These are phyloP conservation scores for Nebria salina DNA, from an alignment of 2,888 invertebrate species.

Conservation along the genomic window DNA sequence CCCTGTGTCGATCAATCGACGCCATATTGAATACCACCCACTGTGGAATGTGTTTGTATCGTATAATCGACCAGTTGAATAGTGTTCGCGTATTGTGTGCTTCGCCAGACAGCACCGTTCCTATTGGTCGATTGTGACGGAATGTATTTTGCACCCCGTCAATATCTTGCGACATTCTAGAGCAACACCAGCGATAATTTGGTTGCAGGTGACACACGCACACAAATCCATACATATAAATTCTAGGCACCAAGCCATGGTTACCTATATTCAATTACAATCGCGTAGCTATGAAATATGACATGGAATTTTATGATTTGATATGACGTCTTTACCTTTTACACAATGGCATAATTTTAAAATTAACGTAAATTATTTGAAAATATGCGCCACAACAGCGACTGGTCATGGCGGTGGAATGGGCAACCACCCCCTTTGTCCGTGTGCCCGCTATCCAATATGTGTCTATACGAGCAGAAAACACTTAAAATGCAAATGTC, in stretches of 20 bases:
- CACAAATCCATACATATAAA: not conserved
- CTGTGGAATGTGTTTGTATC: conserved; percentile 50
- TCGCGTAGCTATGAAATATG: no score
- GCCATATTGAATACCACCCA: conserved; percentile 53
- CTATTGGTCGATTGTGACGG: conserved; percentile 16
- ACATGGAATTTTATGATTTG: no score
- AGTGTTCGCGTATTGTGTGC: not conserved
- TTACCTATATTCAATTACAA: not conserved
- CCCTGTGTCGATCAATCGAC: conserved; percentile 51
- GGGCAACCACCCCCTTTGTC: not conserved
- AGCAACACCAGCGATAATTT: conserved; percentile 24
- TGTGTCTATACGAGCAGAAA: conserved; percentile 59
- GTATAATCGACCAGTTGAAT: conserved; percentile 15
- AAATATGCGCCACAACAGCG: not conserved
- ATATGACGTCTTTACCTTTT: no score
- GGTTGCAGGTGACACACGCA: conserved; percentile 9
- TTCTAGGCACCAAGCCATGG: not conserved
- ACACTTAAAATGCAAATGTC: conserved; percentile 63
- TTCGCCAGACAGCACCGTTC: not conserved
- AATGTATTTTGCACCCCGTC: conserved; percentile 27
- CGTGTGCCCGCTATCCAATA: conserved; percentile 39
- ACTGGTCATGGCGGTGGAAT: not conserved
- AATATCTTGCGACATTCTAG: conserved; percentile 21
- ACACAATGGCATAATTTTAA: not conserved
- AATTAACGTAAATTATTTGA: not conserved